Percentiles rank a stretch among this genome's conserved stretches.
phyloP scores from a whole-genome alignment of 1,140 invertebrate species.

The Zaprionus ornatus region DNA sequence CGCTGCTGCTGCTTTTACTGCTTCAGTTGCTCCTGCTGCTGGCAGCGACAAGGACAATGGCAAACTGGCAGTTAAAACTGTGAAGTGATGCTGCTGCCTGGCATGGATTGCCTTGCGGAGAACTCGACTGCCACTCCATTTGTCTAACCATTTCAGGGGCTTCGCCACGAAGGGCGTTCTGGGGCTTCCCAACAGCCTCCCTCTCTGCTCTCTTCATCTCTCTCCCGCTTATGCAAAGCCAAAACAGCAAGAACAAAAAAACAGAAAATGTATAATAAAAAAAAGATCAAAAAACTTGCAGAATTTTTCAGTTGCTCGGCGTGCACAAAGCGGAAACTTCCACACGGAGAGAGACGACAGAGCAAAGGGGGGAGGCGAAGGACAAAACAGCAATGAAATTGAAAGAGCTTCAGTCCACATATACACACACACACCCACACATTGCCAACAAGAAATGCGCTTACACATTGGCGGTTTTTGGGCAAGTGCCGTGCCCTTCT shows the following conservation, averaged over 20 bases:
- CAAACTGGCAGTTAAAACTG: slow-evolving; percentile 11
- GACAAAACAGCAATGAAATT: slow-evolving; percentile 1
- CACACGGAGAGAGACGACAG: slow-evolving; percentile 26
- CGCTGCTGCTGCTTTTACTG: slow-evolving; percentile 28
- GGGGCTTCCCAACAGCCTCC: slow-evolving; percentile 7
- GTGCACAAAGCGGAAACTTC: slow-evolving; percentile 51
- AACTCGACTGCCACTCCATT: slow-evolving; percentile 37
- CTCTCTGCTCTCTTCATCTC: background rate
- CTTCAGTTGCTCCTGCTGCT: slow-evolving; percentile 29
- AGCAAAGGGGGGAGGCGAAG: background rate
- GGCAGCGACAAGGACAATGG: slow-evolving; percentile 50
- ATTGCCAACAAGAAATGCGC: slow-evolving; percentile 35
- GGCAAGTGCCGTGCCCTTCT: background rate
- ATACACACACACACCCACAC: slow-evolving; percentile 10
- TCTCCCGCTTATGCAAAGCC: slow-evolving; percentile 35
- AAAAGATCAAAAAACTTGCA: slow-evolving; percentile 7
- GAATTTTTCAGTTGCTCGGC: slow-evolving; percentile 31
- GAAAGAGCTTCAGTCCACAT: slow-evolving; percentile 10
- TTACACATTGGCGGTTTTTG: slow-evolving; percentile 53
- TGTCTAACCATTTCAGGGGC: slow-evolving; percentile 59
- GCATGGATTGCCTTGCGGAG: slow-evolving; percentile 10
- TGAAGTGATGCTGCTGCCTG: slow-evolving; percentile 12
- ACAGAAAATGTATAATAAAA: slow-evolving; percentile 2
- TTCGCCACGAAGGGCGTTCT: slow-evolving; percentile 46
- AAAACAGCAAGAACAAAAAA: background rate